A percentile compares a stretch with the other conserved stretches of the same genome.
phyloP scores from a whole-genome alignment of 2,113 vertebrate genomes.

The Anser cygnoides region DNA sequence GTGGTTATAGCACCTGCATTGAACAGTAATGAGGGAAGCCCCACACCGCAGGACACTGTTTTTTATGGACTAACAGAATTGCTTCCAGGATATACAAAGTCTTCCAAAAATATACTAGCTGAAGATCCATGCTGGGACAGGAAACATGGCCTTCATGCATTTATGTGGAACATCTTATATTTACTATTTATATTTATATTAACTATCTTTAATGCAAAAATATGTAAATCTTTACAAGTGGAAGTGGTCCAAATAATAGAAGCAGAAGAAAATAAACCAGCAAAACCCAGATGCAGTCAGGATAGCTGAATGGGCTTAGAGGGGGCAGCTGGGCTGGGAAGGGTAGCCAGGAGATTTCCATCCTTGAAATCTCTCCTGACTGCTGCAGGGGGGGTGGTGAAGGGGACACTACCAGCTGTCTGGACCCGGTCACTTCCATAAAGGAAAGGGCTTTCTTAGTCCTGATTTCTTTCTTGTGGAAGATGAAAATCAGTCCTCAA shows the following conservation, averaged over 20 bases:
- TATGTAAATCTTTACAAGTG: neutral
- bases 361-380: neutral
- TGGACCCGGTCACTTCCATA: neutral
- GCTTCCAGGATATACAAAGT: neutral
- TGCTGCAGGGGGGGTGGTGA: neutral
- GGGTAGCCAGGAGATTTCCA: neutral
- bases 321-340: neutral
- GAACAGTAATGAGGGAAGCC: accelerated
- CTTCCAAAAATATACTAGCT: neutral
- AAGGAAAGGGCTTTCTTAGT: neutral
- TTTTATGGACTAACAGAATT: neutral
- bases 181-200: no score
- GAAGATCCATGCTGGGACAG: accelerated
- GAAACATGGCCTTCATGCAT: neutral
- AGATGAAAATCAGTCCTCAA: neutral
- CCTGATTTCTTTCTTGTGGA: neutral
- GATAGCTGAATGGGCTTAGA: neutral
- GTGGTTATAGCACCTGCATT: neutral
- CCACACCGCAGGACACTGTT: neutral
- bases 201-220: neutral
- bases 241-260: neutral
- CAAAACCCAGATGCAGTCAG: neutral
- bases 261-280: neutral
- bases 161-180: neutral
- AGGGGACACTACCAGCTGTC: neutral